phyloP scores from a whole-genome alignment of 2,797 vertebrate species.

The Prunella strophiata region DNA sequence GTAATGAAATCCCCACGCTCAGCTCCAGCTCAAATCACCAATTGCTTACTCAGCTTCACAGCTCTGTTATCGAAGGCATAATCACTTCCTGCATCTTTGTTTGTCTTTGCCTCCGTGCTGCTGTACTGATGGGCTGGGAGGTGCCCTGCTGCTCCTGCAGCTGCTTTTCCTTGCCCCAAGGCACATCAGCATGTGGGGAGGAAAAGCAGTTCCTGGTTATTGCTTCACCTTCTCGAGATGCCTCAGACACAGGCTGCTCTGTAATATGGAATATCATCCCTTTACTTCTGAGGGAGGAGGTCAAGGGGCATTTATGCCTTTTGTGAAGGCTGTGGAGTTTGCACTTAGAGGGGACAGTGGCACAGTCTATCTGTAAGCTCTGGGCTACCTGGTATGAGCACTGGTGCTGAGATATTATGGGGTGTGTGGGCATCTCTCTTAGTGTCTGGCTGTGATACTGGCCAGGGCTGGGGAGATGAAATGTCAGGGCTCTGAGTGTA shows the following conservation, averaged over 20 bases:
- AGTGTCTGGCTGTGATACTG: not conserved
- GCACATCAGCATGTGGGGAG: not conserved
- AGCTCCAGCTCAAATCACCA: not conserved
- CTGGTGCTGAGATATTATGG: not conserved
- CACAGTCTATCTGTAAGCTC: not conserved
- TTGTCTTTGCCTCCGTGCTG: not conserved
- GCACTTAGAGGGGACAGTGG: not conserved
- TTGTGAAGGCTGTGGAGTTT: not conserved
- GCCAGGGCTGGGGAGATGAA: not conserved
- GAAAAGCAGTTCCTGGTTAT: not conserved
- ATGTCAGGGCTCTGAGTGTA: not conserved
- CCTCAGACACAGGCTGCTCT: not conserved
- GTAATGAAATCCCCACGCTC: not conserved
- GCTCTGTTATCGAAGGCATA: not conserved
- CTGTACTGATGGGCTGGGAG: not conserved
- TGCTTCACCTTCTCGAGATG: not conserved
- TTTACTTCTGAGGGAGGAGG: not conserved
- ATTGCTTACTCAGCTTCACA: constrained; percentile 24
- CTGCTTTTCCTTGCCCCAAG: constrained; percentile 32
- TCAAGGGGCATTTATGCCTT: not conserved
- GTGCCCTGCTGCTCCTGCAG: not conserved
- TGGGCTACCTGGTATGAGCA: not conserved
- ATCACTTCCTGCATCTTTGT: constrained; percentile 42
- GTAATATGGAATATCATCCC: not conserved
- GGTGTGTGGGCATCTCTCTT: accelerated